Evolutionary conservation across 1,140 invertebrate genomes (phyloP).

Genomic region (Nylanderia fulva): DNA sequence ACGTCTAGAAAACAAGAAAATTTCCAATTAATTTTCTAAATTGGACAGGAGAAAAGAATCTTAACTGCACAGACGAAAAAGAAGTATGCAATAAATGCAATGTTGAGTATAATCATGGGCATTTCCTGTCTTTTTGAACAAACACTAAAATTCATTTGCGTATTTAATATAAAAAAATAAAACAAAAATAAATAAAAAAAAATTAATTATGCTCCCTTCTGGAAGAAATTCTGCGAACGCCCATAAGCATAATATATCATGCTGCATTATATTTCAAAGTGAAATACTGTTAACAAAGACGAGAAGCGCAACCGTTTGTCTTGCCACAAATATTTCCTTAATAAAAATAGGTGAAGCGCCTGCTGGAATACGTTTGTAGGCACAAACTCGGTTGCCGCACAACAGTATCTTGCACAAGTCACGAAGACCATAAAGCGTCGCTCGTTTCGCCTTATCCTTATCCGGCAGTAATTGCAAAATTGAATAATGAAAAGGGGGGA

Average conservation of each 20-base stretch:
- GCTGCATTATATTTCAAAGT: neutral
- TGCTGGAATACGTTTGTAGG: no score
- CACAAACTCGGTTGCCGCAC: neutral
- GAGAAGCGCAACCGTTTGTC: neutral
- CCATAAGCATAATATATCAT: neutral
- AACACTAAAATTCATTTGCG: no score
- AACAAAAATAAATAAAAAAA: no score
- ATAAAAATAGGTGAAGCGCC: neutral
- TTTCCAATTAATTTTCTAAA: neutral
- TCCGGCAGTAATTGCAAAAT: neutral
- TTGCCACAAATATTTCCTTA: neutral
- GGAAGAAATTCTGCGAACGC: no score
- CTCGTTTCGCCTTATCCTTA: slow-evolving; percentile 39
- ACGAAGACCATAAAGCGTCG: slow-evolving; percentile 32
- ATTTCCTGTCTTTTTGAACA: no score
- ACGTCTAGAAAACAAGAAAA: neutral
- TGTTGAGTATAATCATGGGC: neutral
- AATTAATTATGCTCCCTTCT: no score
- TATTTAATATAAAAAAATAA: no score
- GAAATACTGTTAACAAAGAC: neutral
- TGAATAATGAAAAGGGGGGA: slow-evolving; percentile 34
- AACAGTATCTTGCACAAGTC: slow-evolving; percentile 19
- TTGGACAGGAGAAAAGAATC: neutral
- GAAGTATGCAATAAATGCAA: neutral
- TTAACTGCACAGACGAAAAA: neutral